Conservation (phyloP, 2,797 vertebrate genomes). For the Coreius guichenoti region DNA sequence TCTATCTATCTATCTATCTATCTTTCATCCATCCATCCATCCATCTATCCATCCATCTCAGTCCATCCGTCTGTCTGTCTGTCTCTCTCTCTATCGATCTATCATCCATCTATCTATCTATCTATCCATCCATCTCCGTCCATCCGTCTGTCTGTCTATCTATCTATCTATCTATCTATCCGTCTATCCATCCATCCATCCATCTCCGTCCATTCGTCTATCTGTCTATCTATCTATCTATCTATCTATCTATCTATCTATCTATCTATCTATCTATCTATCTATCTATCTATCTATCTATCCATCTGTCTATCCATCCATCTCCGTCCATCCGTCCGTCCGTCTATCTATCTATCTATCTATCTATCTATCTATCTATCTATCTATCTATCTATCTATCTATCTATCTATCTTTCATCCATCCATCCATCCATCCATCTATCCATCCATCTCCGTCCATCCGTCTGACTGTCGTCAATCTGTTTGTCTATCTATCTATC, state of each 20-base stretch:
- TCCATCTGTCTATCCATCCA: too few relatives aligned
- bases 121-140: background rate
- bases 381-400: background rate
- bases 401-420: background rate
- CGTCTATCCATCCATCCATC: background rate
- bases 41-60: too few relatives aligned
- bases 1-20: accelerated
- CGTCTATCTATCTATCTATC: too few relatives aligned
- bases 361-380: background rate
- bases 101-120: background rate
- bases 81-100: accelerated
- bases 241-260: accelerated
- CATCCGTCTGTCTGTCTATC: background rate
- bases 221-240: background rate
- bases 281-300: too few relatives aligned
- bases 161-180: background rate
- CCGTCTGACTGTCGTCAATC: too few relatives aligned
- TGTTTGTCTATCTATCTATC: too few relatives aligned
- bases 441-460: too few relatives aligned
- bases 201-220: too few relatives aligned
- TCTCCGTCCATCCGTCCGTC: too few relatives aligned
- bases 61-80: background rate
- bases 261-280: background rate
- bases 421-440: too few relatives aligned
- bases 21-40: too few relatives aligned